phyloP scores from a whole-genome alignment of 2,888 invertebrate species.

The Andrena flavipes region DNA sequence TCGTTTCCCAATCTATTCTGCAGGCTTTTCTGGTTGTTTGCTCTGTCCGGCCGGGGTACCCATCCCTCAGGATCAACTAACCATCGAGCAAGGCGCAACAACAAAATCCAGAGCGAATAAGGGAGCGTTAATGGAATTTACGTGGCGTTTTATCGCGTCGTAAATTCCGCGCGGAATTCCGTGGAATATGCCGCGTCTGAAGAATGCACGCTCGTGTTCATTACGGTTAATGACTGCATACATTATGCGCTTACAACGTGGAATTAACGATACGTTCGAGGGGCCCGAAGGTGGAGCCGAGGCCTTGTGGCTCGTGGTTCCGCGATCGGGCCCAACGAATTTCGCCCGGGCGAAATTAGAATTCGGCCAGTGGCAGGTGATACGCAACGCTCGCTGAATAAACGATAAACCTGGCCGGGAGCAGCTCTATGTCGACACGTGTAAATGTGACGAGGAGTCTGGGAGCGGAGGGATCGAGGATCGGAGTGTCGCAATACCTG shows the following conservation, averaged over 20 bases:
- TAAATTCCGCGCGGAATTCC: conserved; percentile 54
- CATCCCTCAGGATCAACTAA: not conserved
- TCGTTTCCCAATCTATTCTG: no score
- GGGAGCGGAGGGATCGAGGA: not conserved
- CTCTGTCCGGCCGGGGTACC: no score
- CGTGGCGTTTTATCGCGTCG: conserved; percentile 46
- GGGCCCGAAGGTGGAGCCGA: conserved; percentile 41
- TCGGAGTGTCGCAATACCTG: conserved; percentile 32
- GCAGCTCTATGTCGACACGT: not conserved
- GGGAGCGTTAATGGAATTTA: conserved; percentile 50
- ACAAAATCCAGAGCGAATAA: not conserved
- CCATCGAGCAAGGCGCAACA: not conserved
- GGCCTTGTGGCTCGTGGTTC: conserved; percentile 39
- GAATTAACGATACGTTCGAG: conserved; percentile 60
- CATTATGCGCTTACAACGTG: conserved; percentile 64
- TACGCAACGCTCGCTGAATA: conserved; percentile 68
- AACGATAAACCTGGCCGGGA: conserved; percentile 57
- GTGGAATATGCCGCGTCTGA: conserved; percentile 46
- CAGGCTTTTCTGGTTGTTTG: no score
- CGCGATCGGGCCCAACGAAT: conserved; percentile 60
- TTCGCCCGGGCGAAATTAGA: conserved; percentile 74
- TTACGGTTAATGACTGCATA: conserved; percentile 68
- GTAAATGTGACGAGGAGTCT: not conserved
- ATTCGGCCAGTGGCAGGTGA: conserved; percentile 78
- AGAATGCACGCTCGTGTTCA: conserved; percentile 68